Evolutionary conservation across 2,888 invertebrate species (phyloP), one percentile per base, ranked within the genome.

Genomic region (Noctua janthe): DNA sequence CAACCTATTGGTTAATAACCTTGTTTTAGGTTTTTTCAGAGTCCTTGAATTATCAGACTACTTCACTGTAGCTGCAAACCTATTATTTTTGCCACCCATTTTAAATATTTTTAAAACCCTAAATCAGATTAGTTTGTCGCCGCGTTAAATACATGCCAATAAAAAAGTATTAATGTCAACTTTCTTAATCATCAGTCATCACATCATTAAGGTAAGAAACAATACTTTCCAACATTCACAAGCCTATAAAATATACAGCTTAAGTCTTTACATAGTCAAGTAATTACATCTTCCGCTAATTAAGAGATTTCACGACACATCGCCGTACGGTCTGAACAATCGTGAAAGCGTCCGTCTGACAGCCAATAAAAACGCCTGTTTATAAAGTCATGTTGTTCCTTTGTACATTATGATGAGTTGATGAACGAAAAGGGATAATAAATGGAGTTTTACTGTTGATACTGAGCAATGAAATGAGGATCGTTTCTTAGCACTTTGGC

Each of bases 201-300:
- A 43, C 43, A 71, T 29, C 13, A 49, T 54, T 20, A 17, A 70
- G 51, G 51, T 47, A 67, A 62, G 39, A 43, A 54, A 75, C 49
- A 72, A 72, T 59, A 71, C 23, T 15, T 20, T 51, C 10, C 66
- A 49, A 75, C 67, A 76, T 84, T 76, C 17, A 51, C 51, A 13
- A 10, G n/a, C 73, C 66, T 71, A 74, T 76, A 81, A 84, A 76
- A 72, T 62, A 13, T 39, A 8, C 43, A 64, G 59, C 47, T 51
- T 13, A 56, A 87, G 71, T 47, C 64, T 79, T 66, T 51, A 87
- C 56, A 69, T 74, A 78, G 62, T 78, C 88, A 87, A 91, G 91
- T 94, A 92, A 94, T 94, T 94, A 93, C 88, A 88, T 88, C 86
- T 81, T 86, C 35, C 54, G 90, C 92, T 94, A 94, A 94, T 94